A percentile compares a stretch with the other conserved stretches of the same genome.
Conservation (phyloP, 2,797 vertebrate species). For the Pangasius mekongensis region DNA sequence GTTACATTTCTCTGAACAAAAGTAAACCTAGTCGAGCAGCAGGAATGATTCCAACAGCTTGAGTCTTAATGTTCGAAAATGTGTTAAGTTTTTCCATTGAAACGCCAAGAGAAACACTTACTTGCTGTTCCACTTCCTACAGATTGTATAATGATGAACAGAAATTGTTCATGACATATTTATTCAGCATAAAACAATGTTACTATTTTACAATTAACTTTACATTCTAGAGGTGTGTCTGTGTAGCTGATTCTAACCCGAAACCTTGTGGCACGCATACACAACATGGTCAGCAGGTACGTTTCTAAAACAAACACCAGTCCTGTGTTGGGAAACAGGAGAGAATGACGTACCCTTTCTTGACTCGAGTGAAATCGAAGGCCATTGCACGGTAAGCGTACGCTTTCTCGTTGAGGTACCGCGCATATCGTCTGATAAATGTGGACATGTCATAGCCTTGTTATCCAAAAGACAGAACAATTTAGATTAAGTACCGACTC, state of each 20-base stretch:
- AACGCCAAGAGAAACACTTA: not conserved
- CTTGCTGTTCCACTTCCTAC: not conserved
- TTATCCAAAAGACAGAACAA: constrained; percentile 3
- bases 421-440: constrained; percentile 97
- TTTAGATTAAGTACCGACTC: not conserved
- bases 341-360: constrained; percentile 87
- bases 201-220: not conserved
- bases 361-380: constrained; percentile 98
- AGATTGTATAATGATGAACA: not conserved
- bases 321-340: not conserved
- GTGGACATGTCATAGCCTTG: constrained; percentile 99
- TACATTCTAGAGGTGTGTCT: not conserved
- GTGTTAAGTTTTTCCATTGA: not conserved
- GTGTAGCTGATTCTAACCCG: not conserved
- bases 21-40: not conserved
- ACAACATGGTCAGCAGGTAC: not conserved
- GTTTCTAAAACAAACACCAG: not conserved
- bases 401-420: constrained; percentile 98
- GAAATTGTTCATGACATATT: not conserved
- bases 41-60: not conserved
- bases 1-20: not conserved
- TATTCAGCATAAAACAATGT: not conserved
- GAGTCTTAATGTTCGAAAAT: not conserved
- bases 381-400: constrained; percentile 99
- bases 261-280: not conserved